Percentiles rank a stretch among this genome's conserved stretches.
Evolutionary conservation across 2,888 invertebrate genomes (phyloP).

Genomic region (Lacanobia oleracea): DNA sequence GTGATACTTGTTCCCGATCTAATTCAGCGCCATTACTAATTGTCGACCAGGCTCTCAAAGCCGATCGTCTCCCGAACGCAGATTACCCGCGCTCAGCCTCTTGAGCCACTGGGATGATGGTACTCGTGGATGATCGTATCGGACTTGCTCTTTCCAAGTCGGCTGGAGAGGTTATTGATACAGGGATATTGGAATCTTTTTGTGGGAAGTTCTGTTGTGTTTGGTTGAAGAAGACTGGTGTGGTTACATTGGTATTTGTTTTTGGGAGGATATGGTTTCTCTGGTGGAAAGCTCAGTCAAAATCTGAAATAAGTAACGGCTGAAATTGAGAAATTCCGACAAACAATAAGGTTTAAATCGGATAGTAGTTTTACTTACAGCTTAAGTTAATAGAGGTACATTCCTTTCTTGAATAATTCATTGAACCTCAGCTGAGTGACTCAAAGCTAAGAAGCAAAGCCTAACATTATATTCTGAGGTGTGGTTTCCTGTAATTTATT

Average conservation of each 20-base stretch:
- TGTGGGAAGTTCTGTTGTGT: constrained; percentile 22
- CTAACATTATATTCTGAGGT: background rate
- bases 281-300: background rate
- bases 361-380: background rate
- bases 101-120: constrained; percentile 70
- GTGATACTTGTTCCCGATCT: constrained; percentile 63
- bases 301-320: background rate
- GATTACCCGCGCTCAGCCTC: constrained; percentile 85
- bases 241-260: background rate
- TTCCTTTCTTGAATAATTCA: background rate
- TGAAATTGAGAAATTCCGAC: too few species aligned
- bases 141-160: constrained; percentile 83
- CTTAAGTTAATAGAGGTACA: background rate
- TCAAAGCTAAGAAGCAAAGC: background rate
- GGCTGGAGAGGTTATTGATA: constrained; percentile 83
- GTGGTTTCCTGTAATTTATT: constrained; percentile 7
- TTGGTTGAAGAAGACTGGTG: background rate
- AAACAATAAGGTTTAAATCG: background rate
- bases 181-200: constrained; percentile 78
- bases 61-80: constrained; percentile 80
- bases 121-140: constrained; percentile 79
- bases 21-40: constrained; percentile 69
- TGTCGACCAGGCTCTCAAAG: constrained; percentile 62
- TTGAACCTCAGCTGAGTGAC: background rate
- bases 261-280: background rate